phyloP scores from a whole-genome alignment of 2,888 invertebrate genomes.

The Habrosyne pyritoides region DNA sequence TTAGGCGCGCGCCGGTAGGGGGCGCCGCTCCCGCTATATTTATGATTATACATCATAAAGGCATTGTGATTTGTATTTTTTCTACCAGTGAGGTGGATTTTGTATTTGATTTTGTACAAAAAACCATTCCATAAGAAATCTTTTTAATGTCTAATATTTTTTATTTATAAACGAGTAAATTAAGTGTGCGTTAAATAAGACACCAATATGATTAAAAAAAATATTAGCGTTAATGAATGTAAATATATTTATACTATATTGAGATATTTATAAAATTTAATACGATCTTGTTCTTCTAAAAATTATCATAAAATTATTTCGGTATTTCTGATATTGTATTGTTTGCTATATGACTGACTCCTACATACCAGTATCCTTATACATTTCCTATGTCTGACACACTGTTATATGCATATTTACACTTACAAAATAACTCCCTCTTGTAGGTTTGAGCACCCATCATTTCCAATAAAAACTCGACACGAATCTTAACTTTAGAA shows the following conservation, averaged over 20 bases:
- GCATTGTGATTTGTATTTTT: conserved; percentile 72
- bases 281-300: conserved; percentile 81
- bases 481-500: neutral
- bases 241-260: conserved; percentile 83
- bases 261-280: conserved; percentile 83
- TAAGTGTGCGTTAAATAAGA: conserved; percentile 81
- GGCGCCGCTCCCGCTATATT: conserved; percentile 33
- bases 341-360: conserved; percentile 64
- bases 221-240: conserved; percentile 77
- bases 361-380: conserved; percentile 42
- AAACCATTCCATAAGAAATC: conserved; percentile 80
- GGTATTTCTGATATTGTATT: conserved; percentile 57
- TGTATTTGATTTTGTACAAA: conserved; percentile 81
- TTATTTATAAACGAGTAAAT: conserved; percentile 71
- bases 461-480: conserved; percentile 51
- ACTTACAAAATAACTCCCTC: conserved; percentile 39
- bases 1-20: conserved; percentile 41
- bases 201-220: conserved; percentile 77
- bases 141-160: conserved; percentile 72
- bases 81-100: conserved; percentile 72
- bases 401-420: conserved; percentile 48
- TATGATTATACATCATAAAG: conserved; percentile 55
- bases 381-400: conserved; percentile 58
- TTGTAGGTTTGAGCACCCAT: conserved; percentile 64
- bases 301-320: conserved; percentile 73